These are phyloP conservation scores for Sebastes vulpes DNA, from an alignment of 2,797 vertebrate species.

Conservation along the genomic window DNA sequence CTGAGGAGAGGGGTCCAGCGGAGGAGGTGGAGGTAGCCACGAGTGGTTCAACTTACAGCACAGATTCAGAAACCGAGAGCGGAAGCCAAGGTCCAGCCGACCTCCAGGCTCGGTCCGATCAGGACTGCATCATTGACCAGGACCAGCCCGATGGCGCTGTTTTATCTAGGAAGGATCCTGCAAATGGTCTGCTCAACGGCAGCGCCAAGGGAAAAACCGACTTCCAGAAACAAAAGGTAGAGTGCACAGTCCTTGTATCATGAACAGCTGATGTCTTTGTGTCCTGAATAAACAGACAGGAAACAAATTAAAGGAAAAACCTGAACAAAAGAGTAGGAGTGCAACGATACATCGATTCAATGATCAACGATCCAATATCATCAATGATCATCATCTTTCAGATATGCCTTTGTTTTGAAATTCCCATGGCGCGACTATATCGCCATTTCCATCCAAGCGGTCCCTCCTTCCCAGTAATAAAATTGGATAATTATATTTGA, in stretches of 20 bases:
- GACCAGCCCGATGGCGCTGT: slow-evolving; percentile 72
- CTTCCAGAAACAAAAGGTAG: slow-evolving; percentile 69
- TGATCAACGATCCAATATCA: no score
- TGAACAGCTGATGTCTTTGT: neutral
- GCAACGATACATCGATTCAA: no score
- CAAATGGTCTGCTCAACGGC: slow-evolving; percentile 54
- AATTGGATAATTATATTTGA: no score
- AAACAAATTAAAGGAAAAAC: neutral
- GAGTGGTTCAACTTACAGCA: slow-evolving; percentile 65
- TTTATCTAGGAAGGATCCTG: slow-evolving; percentile 53
- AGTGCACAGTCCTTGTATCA: neutral
- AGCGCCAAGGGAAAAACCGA: slow-evolving; percentile 35
- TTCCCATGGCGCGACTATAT: no score
- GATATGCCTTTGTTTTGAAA: no score
- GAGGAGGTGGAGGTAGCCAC: slow-evolving; percentile 54
- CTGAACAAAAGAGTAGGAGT: neutral
- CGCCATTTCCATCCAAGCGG: no score
- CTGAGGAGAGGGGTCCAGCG: slow-evolving; percentile 40
- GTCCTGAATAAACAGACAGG: neutral
- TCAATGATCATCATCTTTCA: no score
- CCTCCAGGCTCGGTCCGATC: neutral
- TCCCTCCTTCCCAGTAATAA: no score
- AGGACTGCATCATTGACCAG: slow-evolving; percentile 33
- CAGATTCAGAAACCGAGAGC: slow-evolving; percentile 75
- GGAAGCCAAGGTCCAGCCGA: slow-evolving; percentile 26